Percentiles rank a stretch among this genome's conserved stretches.
phyloP scores from a whole-genome alignment of 1,140 invertebrate genomes.

The Amphibalanus amphitrite region DNA sequence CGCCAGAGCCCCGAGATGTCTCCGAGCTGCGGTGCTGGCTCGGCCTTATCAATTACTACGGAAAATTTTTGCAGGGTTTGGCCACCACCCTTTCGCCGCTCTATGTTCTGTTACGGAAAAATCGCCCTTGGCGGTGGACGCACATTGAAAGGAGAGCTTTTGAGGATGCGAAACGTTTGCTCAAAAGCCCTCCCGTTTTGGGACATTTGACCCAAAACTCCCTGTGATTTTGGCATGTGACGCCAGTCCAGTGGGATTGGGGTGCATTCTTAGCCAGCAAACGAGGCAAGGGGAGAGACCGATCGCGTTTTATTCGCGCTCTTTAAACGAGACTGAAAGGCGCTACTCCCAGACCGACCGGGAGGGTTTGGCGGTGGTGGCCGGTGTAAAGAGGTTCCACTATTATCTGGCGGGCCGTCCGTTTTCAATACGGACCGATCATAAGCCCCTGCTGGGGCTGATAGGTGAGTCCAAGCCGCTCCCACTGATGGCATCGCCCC shows the following conservation, averaged over 20 bases:
- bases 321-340: background rate
- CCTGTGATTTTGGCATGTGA: background rate
- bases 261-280: background rate
- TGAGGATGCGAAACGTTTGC: background rate
- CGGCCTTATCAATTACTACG: background rate
- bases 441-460: background rate
- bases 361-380: background rate
- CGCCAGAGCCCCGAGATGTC: background rate
- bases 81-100: background rate
- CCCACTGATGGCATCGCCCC: background rate
- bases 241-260: background rate
- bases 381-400: background rate
- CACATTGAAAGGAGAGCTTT: background rate
- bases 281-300: background rate
- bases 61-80: background rate
- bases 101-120: background rate
- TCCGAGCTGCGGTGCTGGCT: background rate
- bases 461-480: background rate
- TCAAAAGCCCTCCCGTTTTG: background rate
- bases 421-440: background rate
- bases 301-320: background rate
- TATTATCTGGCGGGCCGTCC: background rate
- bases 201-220: background rate
- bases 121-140: background rate
- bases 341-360: background rate